These are phyloP conservation scores for Globodera rostochiensis DNA, from an alignment of 1,140 invertebrate genomes.

Conservation along the genomic window DNA sequence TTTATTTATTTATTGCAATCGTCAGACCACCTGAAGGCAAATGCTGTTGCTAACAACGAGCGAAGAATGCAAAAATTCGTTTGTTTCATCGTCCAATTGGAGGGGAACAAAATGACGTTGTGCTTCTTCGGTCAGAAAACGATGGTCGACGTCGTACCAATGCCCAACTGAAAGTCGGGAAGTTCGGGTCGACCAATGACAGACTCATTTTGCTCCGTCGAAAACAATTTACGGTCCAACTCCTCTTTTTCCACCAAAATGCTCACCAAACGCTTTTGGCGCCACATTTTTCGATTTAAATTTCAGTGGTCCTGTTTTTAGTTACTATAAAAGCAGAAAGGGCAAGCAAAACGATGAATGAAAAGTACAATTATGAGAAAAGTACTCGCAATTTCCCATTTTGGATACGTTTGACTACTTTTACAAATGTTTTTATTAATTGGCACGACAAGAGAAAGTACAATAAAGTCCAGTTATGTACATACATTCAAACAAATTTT, in stretches of 20 bases:
- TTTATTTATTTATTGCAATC: slow-evolving; percentile 70
- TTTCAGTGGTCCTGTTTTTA: too few relatives aligned
- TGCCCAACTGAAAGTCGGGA: slow-evolving; percentile 53
- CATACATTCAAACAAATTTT: too few relatives aligned
- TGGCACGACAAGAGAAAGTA: too few relatives aligned
- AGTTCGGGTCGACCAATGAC: background rate
- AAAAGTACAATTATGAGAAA: too few relatives aligned
- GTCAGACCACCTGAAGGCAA: slow-evolving; percentile 50
- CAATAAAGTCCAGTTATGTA: too few relatives aligned
- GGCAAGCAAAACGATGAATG: too few relatives aligned
- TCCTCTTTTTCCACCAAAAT: slow-evolving; percentile 34
- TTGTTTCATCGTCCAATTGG: slow-evolving; percentile 74
- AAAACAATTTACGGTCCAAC: slow-evolving; percentile 26
- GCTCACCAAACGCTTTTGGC: slow-evolving; percentile 6
- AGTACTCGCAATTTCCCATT: too few relatives aligned
- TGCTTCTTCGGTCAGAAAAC: slow-evolving; percentile 67
- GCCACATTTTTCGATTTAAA: slow-evolving; percentile 19
- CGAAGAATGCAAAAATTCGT: slow-evolving; percentile 75
- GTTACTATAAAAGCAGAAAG: too few relatives aligned
- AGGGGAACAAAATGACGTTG: slow-evolving; percentile 72
- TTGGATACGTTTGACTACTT: too few relatives aligned
- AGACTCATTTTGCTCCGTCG: slow-evolving; percentile 11
- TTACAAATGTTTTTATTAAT: too few relatives aligned
- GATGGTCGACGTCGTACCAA: slow-evolving; percentile 74
- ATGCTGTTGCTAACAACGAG: slow-evolving; percentile 66